Evolutionary conservation across 2,888 invertebrate species (phyloP), one percentile per base, ranked within the genome.

Genomic region (Asteroscopus sphinx): DNA sequence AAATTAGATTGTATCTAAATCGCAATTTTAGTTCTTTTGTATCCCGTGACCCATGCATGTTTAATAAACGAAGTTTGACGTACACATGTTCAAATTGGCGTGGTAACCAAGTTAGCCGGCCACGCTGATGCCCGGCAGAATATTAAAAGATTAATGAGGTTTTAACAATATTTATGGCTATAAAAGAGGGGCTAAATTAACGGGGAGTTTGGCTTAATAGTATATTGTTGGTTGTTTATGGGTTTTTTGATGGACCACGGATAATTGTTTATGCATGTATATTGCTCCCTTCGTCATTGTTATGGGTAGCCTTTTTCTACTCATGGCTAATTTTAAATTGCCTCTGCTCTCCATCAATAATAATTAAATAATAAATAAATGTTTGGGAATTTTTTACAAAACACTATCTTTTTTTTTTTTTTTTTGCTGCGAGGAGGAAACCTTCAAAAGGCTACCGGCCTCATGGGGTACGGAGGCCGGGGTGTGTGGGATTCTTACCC

Each of bases 81-180:
- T 28, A 37, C 17, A 57, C 48, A 16, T 41, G 45, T 25, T 46
- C 30, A 67, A 58, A 67, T 60, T 63, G 54, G 45, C 61, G 25
- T 15, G 12, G 48, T 65, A 61, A 67, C 52, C 5, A 37, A 37
- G 63, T 72, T 59, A 62, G 54, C 57, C 44, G 16, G 36, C 48
- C 40, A 40, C 13, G 45, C 36, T 41, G 66, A 59, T 57, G 41
- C 41, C 40, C 46, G 55, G 41, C 46, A 48, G 49, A 69, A 73
- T 73, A 73, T 65, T 73, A 62, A 73, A 73, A 73, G 55, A 66
- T 69, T 66, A 73, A 72, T 69, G 70, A 72, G 61, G 48, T 66
- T 69, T 69, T 66, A 69, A 69, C 58, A 66, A 53, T 73, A 72
- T 72, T 73, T 62, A 72, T 73, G 56, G 51, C 47, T 26, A 56